phyloP scores from a whole-genome alignment of 2,113 vertebrate species.

The Thalassoma bifasciatum region DNA sequence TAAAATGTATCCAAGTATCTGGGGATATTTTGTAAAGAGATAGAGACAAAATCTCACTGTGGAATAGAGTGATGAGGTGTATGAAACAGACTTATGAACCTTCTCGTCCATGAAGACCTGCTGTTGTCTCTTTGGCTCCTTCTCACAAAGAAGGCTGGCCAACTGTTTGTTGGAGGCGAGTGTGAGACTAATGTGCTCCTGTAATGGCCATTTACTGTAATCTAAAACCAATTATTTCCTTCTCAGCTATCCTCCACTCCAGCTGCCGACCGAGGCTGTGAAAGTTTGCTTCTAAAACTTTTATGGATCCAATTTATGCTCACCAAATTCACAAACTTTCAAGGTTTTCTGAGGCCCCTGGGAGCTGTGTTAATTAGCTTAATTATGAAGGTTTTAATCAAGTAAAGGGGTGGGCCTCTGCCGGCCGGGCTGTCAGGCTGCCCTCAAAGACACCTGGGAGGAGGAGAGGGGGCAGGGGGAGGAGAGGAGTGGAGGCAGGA shows the following conservation, averaged over 20 bases:
- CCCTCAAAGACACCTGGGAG: constrained; percentile 65
- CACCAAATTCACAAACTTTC: constrained; percentile 59
- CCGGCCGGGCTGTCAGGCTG: constrained; percentile 44
- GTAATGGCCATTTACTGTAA: constrained; percentile 20
- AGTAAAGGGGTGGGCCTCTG: constrained; percentile 40
- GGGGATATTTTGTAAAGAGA: neutral
- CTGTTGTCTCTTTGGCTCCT: neutral
- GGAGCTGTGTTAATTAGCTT: constrained; percentile 65
- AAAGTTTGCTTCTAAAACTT: constrained; percentile 57
- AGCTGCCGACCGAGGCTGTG: constrained; percentile 20
- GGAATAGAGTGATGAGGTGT: neutral
- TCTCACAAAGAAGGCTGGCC: neutral
- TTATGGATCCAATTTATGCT: constrained; percentile 45
- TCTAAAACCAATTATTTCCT: constrained; percentile 41
- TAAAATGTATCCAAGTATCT: neutral
- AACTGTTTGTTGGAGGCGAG: neutral
- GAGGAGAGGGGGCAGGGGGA: constrained; percentile 1
- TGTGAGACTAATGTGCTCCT: neutral
- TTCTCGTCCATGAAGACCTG: neutral
- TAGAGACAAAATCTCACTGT: neutral
- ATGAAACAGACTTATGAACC: neutral
- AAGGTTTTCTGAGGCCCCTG: constrained; percentile 60
- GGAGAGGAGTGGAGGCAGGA: constrained; percentile 6
- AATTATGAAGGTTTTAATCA: constrained; percentile 69
- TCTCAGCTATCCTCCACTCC: constrained; percentile 2